Conservation (phyloP, 2,888 invertebrate species). For the Meiosimyza platycephala region DNA sequence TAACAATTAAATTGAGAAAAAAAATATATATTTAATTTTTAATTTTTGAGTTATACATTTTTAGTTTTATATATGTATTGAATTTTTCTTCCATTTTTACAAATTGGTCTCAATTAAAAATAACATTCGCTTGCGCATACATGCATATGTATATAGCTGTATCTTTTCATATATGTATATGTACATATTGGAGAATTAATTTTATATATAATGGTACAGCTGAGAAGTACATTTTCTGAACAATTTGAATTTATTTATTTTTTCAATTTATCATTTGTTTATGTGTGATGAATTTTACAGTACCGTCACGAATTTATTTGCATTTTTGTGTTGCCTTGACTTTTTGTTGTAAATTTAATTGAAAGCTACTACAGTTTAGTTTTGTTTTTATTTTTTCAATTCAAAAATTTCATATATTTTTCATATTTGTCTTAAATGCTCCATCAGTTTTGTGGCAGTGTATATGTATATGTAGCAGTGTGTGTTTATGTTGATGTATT, state of each 20-base stretch:
- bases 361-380: conserved; percentile 5
- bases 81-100: conserved; percentile 21
- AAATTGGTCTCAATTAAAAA: conserved; percentile 32
- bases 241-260: no score
- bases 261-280: no score
- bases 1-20: neutral
- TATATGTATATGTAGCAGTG: conserved; percentile 17
- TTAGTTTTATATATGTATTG: neutral
- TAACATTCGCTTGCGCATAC: no score
- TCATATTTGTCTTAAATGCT: conserved; percentile 35
- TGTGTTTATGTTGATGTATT: conserved; percentile 28
- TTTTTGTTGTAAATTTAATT: neutral
- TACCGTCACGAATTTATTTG: no score
- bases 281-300: no score
- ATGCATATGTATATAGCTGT: no score
- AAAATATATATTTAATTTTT: neutral
- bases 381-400: conserved; percentile 28
- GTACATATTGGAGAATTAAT: no score
- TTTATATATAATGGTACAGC: no score
- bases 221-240: no score
- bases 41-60: neutral
- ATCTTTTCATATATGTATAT: no score
- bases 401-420: conserved; percentile 19
- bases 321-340: no score
- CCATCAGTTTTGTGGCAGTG: conserved; percentile 37